Evolutionary conservation across 2,888 invertebrate genomes (phyloP), one percentile per base, ranked within the genome.

Genomic region (Ceramica pisi): DNA sequence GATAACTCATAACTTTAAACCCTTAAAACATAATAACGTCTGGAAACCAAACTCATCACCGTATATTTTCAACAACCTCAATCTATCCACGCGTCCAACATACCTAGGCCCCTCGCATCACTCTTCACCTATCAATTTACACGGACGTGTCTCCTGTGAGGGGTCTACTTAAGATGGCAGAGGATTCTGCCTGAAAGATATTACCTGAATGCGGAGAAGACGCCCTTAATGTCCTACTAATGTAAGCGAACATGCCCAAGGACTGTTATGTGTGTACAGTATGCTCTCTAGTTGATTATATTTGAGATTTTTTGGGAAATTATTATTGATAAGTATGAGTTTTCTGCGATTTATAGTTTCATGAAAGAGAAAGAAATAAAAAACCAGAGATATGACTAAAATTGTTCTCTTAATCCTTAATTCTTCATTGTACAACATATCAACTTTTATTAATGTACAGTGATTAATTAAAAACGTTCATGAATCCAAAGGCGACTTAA

Each of bases 161-260:
- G 38, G 82, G 53, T 82, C 84, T 66, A 61, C 51, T 21, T 78
- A 74, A 5, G 5, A 71, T 90, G 90, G 91, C 78, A 67, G 50
- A 66, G 62, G 70, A 76, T 63, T 78, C 78, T 80, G 71, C 71
- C 70, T 84, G 82, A 85, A 84, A 89, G 87, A 89, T 90, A 90
- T 90, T 88, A 90, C 91, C 91, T 90, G 90, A 85, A 88, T 87
- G 77, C 85, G 81, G 84, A 67, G 78, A 80, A 85, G 81, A 82
- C 81, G 83, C 83, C 87, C 82, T 87, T 91, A 91, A 91, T 91
- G 91, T 88, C 81, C 83, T 86, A 85, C 86, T 91, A 90, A 92
- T 91, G 90, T 89, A 83, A 88, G 86, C 77, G 85, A 86, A 84
- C 84, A 84, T 82, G 73, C 68, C 77, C 75, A 78, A 79, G 81